phyloP scores from a whole-genome alignment of 2,113 vertebrate species.

The Genyomyrus donnyi region DNA sequence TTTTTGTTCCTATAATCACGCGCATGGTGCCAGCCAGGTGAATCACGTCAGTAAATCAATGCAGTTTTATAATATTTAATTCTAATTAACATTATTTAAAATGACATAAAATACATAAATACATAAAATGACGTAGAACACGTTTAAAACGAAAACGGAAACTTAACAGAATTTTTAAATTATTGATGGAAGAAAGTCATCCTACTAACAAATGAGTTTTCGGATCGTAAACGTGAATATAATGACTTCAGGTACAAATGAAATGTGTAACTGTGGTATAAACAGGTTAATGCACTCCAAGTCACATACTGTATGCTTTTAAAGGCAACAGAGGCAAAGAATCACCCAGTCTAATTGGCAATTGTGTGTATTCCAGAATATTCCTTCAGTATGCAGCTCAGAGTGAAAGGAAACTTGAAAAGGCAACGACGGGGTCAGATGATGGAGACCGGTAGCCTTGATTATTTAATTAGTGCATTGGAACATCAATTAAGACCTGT shows the following conservation, averaged over 20 bases:
- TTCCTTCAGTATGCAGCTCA: constrained; percentile 7
- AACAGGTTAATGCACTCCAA: neutral
- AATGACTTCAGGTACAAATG: neutral
- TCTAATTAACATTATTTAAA: neutral
- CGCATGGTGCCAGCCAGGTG: neutral
- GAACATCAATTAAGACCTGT: constrained; percentile 60
- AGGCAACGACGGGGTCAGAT: constrained; percentile 48
- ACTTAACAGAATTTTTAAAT: neutral
- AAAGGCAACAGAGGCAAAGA: neutral
- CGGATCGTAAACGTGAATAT: neutral
- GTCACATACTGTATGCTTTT: neutral
- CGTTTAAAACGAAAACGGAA: neutral
- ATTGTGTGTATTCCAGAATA: neutral
- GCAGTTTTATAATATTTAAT: neutral
- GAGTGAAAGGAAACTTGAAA: constrained; percentile 54
- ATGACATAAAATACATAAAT: neutral
- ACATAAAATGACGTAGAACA: neutral
- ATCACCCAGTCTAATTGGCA: neutral
- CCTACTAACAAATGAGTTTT: neutral
- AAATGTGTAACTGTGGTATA: neutral
- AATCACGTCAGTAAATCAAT: neutral
- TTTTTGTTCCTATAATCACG: neutral
- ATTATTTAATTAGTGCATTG: constrained; percentile 60
- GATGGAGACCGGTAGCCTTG: constrained; percentile 54
- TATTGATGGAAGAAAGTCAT: neutral